Evolutionary conservation across 2,113 vertebrate species (phyloP).

Genomic region (Daubentonia madagascariensis): DNA sequence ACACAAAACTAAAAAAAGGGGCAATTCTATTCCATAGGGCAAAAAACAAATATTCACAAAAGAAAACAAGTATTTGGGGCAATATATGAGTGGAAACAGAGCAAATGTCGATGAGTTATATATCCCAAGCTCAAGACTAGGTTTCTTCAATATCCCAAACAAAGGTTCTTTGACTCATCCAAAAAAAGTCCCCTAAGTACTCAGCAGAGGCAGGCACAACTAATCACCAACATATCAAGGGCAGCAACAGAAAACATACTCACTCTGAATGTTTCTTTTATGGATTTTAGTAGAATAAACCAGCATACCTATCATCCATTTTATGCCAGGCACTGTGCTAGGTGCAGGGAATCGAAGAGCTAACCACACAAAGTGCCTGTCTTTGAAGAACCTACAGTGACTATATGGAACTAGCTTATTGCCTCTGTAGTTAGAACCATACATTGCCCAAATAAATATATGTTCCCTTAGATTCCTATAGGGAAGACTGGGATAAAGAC

Average conservation of each 20-base stretch:
- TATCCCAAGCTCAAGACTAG: neutral
- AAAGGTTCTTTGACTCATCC: neutral
- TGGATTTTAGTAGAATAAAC: neutral
- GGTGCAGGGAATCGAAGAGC: neutral
- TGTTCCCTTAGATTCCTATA: neutral
- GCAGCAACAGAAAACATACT: neutral
- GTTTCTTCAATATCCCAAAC: neutral
- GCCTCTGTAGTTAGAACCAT: neutral
- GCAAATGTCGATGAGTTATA: neutral
- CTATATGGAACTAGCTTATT: neutral
- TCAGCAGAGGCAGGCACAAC: neutral
- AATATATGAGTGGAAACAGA: neutral
- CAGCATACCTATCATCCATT: neutral
- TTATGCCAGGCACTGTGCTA: neutral
- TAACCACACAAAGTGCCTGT: neutral
- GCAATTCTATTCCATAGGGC: neutral
- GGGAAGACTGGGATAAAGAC: neutral
- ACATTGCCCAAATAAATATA: neutral
- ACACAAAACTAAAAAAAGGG: neutral
- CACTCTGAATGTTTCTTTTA: neutral
- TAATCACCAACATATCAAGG: neutral
- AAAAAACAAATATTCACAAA: neutral
- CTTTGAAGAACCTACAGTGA: neutral
- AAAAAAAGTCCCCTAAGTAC: neutral
- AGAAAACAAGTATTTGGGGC: neutral